Conservation (phyloP, 2,113 vertebrate genomes). For the Leptobrachium leishanense region DNA sequence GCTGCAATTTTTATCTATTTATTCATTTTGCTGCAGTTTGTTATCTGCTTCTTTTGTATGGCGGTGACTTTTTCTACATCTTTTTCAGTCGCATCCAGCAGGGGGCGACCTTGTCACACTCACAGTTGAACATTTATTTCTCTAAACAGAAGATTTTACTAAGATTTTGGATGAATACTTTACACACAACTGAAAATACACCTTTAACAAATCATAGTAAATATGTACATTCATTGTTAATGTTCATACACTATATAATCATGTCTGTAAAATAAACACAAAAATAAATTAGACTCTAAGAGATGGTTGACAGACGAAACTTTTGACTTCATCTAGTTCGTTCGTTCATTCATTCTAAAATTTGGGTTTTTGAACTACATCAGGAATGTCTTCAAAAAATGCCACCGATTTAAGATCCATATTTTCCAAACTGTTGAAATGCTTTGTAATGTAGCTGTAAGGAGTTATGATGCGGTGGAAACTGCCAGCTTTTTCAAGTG, state of each 20-base stretch:
- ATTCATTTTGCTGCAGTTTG: too few species aligned
- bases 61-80: too few species aligned
- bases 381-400: conserved; percentile 37
- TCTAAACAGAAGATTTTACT: conserved; percentile 32
- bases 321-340: background rate
- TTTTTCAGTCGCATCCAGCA: too few species aligned
- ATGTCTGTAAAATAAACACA: conserved; percentile 29
- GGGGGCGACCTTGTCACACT: too few species aligned
- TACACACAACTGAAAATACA: conserved; percentile 1
- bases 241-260: conserved; percentile 2
- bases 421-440: too few species aligned
- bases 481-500: conserved; percentile 95
- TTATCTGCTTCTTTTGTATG: too few species aligned
- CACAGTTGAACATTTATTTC: too few species aligned
- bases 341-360: conserved; percentile 29
- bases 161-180: conserved; percentile 1
- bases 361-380: conserved; percentile 26
- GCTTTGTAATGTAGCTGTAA: background rate
- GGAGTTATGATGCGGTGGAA: conserved; percentile 80
- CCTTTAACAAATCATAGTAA: background rate
- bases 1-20: too few species aligned
- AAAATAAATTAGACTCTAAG: conserved; percentile 43
- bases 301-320: conserved; percentile 14
- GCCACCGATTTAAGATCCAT: too few species aligned
- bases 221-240: conserved; percentile 41